Evolutionary conservation across 1,140 invertebrate species (phyloP).

Genomic region (Drosophila pseudoananassae): DNA sequence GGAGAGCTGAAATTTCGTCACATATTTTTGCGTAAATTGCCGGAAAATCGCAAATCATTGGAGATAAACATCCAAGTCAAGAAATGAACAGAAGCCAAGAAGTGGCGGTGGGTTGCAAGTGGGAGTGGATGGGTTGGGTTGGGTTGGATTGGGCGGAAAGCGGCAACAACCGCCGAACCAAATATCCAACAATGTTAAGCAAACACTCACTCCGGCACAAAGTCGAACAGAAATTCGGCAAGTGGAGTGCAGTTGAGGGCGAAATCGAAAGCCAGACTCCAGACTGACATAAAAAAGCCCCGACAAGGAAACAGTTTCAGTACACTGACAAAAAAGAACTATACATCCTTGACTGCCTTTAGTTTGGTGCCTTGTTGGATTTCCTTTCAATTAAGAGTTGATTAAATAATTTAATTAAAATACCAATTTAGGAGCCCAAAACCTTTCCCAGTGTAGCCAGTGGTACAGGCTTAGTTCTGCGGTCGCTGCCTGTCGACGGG

Average conservation of each 20-base stretch:
- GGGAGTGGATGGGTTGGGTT: conserved; percentile 9
- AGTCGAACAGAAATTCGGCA: conserved; percentile 52
- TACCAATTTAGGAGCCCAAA: not conserved
- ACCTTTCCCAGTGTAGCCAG: conserved; percentile 23
- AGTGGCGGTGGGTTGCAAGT: not conserved
- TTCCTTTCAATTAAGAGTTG: too few species aligned
- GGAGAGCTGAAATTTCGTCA: conserved; percentile 71
- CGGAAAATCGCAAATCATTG: conserved; percentile 82
- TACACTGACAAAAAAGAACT: conserved; percentile 24
- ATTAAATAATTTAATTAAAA: too few species aligned
- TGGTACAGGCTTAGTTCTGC: conserved; percentile 62
- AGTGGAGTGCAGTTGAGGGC: conserved; percentile 50
- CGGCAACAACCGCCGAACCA: conserved; percentile 51
- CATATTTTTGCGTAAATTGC: conserved; percentile 83
- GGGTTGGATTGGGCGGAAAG: not conserved
- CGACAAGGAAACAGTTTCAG: conserved; percentile 19
- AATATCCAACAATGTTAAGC: conserved; percentile 81
- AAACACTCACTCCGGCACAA: conserved; percentile 62
- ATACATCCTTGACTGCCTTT: not conserved
- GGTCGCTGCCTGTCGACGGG: conserved; percentile 65
- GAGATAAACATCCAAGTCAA: conserved; percentile 81
- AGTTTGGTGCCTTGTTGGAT: too few species aligned
- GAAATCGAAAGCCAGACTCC: conserved; percentile 33
- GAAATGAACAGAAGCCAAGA: conserved; percentile 73
- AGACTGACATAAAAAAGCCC: conserved; percentile 24